Evolutionary conservation across 2,888 invertebrate species (phyloP).

Genomic region (Elysia crispata): DNA sequence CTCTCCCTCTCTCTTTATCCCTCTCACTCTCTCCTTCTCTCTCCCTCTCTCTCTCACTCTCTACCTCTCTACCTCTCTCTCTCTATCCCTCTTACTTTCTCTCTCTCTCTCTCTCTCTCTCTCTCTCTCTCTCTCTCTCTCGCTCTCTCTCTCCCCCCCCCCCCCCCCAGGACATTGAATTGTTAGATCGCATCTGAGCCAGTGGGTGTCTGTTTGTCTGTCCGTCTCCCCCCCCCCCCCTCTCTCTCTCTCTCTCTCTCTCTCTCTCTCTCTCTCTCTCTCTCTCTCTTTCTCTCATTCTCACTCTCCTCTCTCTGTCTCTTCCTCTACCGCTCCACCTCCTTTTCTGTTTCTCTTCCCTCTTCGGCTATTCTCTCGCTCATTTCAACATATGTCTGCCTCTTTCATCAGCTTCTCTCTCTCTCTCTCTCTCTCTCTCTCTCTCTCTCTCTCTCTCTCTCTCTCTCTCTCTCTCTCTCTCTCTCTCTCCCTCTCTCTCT

Average conservation of each 20-base stretch:
- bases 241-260: not conserved
- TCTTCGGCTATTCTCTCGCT: not conserved
- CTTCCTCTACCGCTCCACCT: not conserved
- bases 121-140: conserved; percentile 7
- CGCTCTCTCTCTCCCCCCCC: not conserved
- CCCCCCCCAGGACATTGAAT: not conserved
- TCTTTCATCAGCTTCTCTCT: not conserved
- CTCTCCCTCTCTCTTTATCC: not conserved
- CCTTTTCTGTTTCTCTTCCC: not conserved
- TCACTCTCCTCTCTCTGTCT: not conserved
- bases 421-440: not conserved
- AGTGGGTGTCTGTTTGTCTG: not conserved
- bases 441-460: conserved; percentile 1
- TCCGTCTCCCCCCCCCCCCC: too few relatives aligned
- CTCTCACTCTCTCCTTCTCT: too few relatives aligned
- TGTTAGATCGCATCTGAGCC: not conserved
- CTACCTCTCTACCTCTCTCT: not conserved
- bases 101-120: conserved; percentile 3
- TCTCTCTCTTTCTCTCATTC: not conserved
- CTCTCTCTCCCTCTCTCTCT: not conserved
- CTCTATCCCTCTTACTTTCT: not conserved
- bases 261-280: not conserved
- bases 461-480: conserved; percentile 2
- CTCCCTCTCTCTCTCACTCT: too few relatives aligned
- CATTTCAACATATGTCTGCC: not conserved